Percentiles rank a stretch among this genome's conserved stretches.
Conservation (phyloP, 2,797 vertebrate species). For the Lateolabrax maculatus region DNA sequence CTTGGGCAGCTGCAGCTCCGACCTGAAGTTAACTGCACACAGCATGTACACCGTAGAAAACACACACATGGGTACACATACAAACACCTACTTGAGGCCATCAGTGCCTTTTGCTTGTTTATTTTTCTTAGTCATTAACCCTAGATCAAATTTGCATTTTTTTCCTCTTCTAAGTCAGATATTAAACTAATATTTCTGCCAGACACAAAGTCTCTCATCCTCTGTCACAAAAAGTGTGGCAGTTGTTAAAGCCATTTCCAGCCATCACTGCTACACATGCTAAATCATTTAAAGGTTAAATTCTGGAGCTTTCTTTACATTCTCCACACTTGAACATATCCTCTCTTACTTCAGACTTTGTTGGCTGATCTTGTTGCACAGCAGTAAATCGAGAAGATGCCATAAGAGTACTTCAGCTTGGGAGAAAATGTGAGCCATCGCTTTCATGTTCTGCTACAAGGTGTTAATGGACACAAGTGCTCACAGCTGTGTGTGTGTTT, state of each 20-base stretch:
- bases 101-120: slow-evolving; percentile 2
- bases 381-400: slow-evolving; percentile 73
- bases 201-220: slow-evolving; percentile 20
- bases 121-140: not conserved
- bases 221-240: slow-evolving; percentile 39
- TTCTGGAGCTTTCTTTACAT: slow-evolving; percentile 65
- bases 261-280: slow-evolving; percentile 61
- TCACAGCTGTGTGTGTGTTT: slow-evolving; percentile 81
- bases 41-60: slow-evolving; percentile 24
- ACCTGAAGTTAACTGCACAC: slow-evolving; percentile 57
- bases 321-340: slow-evolving; percentile 67
- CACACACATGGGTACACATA: slow-evolving; percentile 25
- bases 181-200: slow-evolving; percentile 15
- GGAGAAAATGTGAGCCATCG: slow-evolving; percentile 62
- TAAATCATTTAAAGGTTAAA: slow-evolving; percentile 67
- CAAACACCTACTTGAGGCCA: slow-evolving; percentile 39
- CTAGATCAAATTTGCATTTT: slow-evolving; percentile 15
- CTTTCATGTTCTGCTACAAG: slow-evolving; percentile 82
- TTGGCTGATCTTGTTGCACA: slow-evolving; percentile 72
- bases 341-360: slow-evolving; percentile 57
- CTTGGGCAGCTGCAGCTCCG: slow-evolving; percentile 65
- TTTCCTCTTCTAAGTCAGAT: slow-evolving; percentile 5
- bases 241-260: slow-evolving; percentile 47
- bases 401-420: slow-evolving; percentile 48
- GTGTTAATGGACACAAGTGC: slow-evolving; percentile 85